Base-by-base conservation (phyloP, 2,797 vertebrate genomes). In the Micrastur ruficollis region DNA sequence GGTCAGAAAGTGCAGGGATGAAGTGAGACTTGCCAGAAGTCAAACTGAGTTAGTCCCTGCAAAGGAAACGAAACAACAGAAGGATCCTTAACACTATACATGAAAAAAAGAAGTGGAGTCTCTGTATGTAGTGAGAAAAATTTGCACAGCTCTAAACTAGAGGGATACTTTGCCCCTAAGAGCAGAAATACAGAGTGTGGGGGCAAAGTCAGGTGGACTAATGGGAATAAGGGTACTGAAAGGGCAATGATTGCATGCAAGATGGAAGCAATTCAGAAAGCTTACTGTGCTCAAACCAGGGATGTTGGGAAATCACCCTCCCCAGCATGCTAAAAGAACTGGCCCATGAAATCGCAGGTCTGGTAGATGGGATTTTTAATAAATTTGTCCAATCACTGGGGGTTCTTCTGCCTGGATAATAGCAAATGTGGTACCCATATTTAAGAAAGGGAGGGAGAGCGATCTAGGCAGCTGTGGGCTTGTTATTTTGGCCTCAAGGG, bases 401-500 rank as follows among this genome's bases (percentile, higher is more conserved):
- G 89, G 76, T 94, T 96, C 90, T 53, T 93, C 73, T 95, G 38
- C 49, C 65, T 70, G n/a, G 47, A 75, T 88, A 93, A 91, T 22
- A 91, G 70, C 50, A 95, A 93, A 94, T 90, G 50, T 68, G 74
- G 72, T 94, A 58, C 46, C 96, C 62, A 38, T 90, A 86, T 72
- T 93, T 95, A 95, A 96, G 89, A 93, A 94, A 83, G 62, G 73
- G 53, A 94, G 62, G 46, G 58, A 94, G 73, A 95, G 62, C 4
- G 32, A 84, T 95, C 91, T 62, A 88, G 62, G 87, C 89, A 90
- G 87, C 87, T 67, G 31, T 15, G 17, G 94, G 75, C 70, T 96
- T 95, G 94, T 94, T 89, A 94, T 90, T 97, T 94, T 95, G 94
- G 66, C 89, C 96, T 96, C 95, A 83, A 94, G 94, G 91, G 96